Evolutionary conservation across 2,888 invertebrate species (phyloP).

Genomic region (Agonopterix heracliana): DNA sequence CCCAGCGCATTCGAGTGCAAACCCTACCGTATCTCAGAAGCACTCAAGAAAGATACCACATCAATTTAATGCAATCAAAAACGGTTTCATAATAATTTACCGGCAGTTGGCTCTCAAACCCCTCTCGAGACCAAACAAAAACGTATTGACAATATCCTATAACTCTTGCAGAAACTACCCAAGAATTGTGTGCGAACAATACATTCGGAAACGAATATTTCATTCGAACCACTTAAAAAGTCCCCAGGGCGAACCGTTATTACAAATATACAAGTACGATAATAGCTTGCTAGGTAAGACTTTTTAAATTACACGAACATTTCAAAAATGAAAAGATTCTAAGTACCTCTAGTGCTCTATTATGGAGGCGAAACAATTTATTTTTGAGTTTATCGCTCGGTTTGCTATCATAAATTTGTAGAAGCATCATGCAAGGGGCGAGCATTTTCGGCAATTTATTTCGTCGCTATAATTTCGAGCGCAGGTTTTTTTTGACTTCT

Average conservation of each 20-base stretch:
- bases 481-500: neutral
- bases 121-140: constrained; percentile 35
- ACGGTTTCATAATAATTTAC: constrained; percentile 52
- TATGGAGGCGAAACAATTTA: constrained; percentile 43
- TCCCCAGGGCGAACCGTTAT: no score
- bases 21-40: neutral
- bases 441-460: constrained; percentile 27
- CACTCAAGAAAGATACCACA: constrained; percentile 19
- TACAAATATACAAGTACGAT: no score
- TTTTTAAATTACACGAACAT: no score
- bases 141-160: constrained; percentile 43
- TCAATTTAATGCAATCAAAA: constrained; percentile 36
- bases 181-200: constrained; percentile 42
- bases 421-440: constrained; percentile 34
- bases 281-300: no score
- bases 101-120: constrained; percentile 32
- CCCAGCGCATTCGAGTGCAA: no score
- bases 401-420: constrained; percentile 41
- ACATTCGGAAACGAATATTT: constrained; percentile 16
- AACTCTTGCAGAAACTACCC: constrained; percentile 40
- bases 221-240: no score
- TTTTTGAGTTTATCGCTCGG: constrained; percentile 45
- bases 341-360: constrained; percentile 19
- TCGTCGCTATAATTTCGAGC: constrained; percentile 25
- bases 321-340: neutral